Evolutionary conservation across 1,140 invertebrate genomes (phyloP).

Genomic region (Oryzaephilus surinamensis): DNA sequence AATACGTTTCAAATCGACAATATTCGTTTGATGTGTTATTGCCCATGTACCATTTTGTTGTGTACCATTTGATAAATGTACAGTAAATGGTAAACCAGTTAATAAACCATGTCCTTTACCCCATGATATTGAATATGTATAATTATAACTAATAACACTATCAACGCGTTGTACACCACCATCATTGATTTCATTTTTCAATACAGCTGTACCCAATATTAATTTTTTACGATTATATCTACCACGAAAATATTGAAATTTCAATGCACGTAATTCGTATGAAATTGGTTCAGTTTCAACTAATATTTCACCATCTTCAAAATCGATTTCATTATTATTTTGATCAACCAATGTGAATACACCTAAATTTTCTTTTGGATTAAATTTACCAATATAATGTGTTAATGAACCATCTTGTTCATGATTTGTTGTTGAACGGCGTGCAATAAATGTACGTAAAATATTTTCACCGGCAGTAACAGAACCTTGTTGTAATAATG

Average conservation of each 20-base stretch:
- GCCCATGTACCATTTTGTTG: slow-evolving; percentile 58
- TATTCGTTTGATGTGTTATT: slow-evolving; percentile 44
- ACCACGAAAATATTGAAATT: slow-evolving; percentile 47
- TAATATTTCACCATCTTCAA: slow-evolving; percentile 59
- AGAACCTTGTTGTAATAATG: slow-evolving; percentile 48
- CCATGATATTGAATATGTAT: slow-evolving; percentile 60
- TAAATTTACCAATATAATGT: slow-evolving; percentile 58
- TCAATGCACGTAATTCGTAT: slow-evolving; percentile 59
- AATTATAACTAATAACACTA: slow-evolving; percentile 57
- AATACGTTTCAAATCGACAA: slow-evolving; percentile 48
- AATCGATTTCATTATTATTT: slow-evolving; percentile 43
- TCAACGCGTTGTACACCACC: slow-evolving; percentile 45
- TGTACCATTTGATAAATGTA: slow-evolving; percentile 48
- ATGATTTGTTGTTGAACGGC: slow-evolving; percentile 35
- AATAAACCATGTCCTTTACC: slow-evolving; percentile 65
- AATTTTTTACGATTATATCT: slow-evolving; percentile 41
- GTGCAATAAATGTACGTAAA: slow-evolving; percentile 40
- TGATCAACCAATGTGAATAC: slow-evolving; percentile 55
- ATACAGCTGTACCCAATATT: slow-evolving; percentile 47
- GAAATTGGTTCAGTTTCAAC: slow-evolving; percentile 64
- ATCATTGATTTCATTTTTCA: slow-evolving; percentile 53
- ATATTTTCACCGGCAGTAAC: slow-evolving; percentile 45
- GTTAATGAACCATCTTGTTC: slow-evolving; percentile 36
- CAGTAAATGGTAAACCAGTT: slow-evolving; percentile 58
- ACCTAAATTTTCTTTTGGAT: slow-evolving; percentile 49